Conservation (phyloP, 2,113 vertebrate species). For the Microcebus griseorufus region DNA sequence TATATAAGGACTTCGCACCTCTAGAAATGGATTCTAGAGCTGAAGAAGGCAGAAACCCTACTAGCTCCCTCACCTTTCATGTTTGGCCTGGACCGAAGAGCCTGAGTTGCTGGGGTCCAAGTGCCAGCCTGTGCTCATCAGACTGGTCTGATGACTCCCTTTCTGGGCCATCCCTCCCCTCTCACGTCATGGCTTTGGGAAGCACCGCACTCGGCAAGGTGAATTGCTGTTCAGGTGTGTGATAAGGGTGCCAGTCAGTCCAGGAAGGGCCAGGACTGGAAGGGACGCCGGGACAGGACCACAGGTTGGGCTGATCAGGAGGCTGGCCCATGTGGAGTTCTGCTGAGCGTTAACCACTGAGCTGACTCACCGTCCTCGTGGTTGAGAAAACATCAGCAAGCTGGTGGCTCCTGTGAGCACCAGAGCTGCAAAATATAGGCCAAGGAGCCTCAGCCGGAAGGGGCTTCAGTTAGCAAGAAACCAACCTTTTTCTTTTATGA, state of each 20-base stretch:
- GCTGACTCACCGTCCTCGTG: constrained; percentile 55
- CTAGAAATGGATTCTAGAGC: not conserved
- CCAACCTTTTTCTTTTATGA: not conserved
- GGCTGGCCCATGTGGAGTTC: not conserved
- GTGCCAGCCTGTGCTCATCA: not conserved
- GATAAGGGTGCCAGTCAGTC: not conserved
- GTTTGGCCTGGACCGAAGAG: not conserved
- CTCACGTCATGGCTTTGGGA: not conserved
- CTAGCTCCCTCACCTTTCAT: not conserved
- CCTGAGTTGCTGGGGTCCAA: too few species aligned
- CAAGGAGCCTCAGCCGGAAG: not conserved
- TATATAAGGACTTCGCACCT: too few species aligned
- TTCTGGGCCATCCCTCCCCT: not conserved
- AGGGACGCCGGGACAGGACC: rapidly evolving
- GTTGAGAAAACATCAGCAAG: not conserved
- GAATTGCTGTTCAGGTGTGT: not conserved
- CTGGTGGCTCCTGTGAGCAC: not conserved
- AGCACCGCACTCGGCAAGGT: not conserved
- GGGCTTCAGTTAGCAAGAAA: not conserved
- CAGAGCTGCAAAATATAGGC: constrained; percentile 15
- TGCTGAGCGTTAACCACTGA: not conserved
- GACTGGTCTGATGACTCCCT: too few species aligned
- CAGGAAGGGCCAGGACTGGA: not conserved
- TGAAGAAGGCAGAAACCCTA: not conserved
- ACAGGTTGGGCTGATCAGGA: not conserved